Conservation (phyloP, 2,113 vertebrate genomes). For the Lampris incognitus region DNA sequence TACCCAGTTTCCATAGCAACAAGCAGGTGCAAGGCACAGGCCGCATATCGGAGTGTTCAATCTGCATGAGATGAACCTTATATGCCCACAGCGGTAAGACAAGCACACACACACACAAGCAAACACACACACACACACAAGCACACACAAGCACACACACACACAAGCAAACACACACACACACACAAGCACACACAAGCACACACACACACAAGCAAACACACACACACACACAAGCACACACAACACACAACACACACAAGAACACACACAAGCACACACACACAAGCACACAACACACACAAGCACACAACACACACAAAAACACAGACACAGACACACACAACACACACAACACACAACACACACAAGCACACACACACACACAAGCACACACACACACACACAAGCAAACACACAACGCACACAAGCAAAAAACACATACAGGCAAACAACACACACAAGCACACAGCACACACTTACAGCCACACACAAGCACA, state of each 20-base stretch:
- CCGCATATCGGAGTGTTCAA: constrained; percentile 60
- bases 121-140: constrained; percentile 3
- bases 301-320: too few relatives aligned
- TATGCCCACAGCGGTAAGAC: constrained; percentile 46
- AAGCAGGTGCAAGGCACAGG: constrained; percentile 77
- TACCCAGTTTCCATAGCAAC: constrained; percentile 85
- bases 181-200: neutral
- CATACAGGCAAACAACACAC: too few relatives aligned
- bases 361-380: too few relatives aligned
- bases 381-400: too few relatives aligned
- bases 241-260: neutral
- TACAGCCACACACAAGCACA: too few relatives aligned
- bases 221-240: neutral
- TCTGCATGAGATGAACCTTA: constrained; percentile 68
- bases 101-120: constrained; percentile 1
- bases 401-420: too few relatives aligned
- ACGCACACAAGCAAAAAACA: too few relatives aligned
- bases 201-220: constrained; percentile 2
- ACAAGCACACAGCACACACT: too few relatives aligned
- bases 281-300: neutral
- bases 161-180: neutral
- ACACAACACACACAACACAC: too few relatives aligned
- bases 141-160: constrained; percentile 4
- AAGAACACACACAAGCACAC: neutral
- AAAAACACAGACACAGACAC: too few relatives aligned